Conservation (phyloP, 1,140 invertebrate genomes). For the Aleiodes sp. region DNA sequence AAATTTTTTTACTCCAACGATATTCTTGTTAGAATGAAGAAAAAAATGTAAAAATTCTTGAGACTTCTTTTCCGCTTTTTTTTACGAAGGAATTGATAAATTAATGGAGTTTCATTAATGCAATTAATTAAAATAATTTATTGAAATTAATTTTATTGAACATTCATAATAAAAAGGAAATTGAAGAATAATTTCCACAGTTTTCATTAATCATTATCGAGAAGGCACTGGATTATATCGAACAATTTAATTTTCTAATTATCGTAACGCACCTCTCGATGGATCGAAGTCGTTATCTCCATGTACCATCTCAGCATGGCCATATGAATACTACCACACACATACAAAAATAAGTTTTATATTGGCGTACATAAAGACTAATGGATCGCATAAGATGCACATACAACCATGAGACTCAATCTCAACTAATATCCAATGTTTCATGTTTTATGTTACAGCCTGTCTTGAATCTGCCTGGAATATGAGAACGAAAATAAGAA, state of each 20-base stretch:
- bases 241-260: slow-evolving; percentile 67
- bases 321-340: background rate
- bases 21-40: background rate
- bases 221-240: slow-evolving; percentile 29
- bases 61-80: background rate
- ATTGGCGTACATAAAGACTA: slow-evolving; percentile 59
- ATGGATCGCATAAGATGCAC: slow-evolving; percentile 54
- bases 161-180: background rate
- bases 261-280: slow-evolving; percentile 52
- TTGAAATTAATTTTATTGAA: no score
- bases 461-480: slow-evolving; percentile 5
- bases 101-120: background rate
- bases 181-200: background rate
- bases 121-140: slow-evolving; percentile 13
- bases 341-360: slow-evolving; percentile 19
- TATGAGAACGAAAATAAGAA: background rate
- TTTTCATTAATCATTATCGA: slow-evolving; percentile 14
- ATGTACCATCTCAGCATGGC: slow-evolving; percentile 54
- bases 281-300: slow-evolving; percentile 53
- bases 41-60: background rate
- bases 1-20: background rate
- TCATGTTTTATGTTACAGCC: slow-evolving; percentile 42
- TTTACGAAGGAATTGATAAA: background rate
- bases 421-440: slow-evolving; percentile 60
- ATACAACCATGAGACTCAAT: slow-evolving; percentile 52